These are phyloP conservation scores for Drymonia ruficornis DNA, from an alignment of 2,888 invertebrate species.

Conservation along the genomic window DNA sequence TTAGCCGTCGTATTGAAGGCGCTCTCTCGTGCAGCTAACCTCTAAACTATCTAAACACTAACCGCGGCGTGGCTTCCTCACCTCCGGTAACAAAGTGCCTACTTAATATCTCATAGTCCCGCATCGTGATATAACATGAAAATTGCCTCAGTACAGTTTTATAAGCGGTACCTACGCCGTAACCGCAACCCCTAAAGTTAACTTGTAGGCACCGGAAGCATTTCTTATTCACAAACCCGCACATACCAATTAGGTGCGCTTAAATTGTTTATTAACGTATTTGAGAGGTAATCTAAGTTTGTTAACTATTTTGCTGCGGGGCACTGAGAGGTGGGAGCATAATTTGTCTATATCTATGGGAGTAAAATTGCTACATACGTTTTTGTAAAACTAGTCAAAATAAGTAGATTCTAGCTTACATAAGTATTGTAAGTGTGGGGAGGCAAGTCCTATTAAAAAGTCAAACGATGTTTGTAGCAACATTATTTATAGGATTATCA, in stretches of 20 bases:
- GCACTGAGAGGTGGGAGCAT: neutral
- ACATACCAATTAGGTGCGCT: conserved; percentile 60
- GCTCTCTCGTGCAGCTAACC: conserved; percentile 14
- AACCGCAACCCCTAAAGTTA: conserved; percentile 48
- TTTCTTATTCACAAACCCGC: conserved; percentile 62
- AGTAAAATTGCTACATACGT: neutral
- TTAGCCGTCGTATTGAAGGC: conserved; percentile 31
- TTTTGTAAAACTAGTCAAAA: too few species aligned
- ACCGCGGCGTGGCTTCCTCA: conserved; percentile 37
- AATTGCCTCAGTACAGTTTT: conserved; percentile 46
- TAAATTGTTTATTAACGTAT: conserved; percentile 57
- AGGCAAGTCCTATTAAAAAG: too few species aligned
- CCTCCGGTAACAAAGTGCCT: conserved; percentile 34
- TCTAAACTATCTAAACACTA: conserved; percentile 32
- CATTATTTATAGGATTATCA: too few species aligned
- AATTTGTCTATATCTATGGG: neutral
- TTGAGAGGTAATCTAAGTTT: conserved; percentile 35
- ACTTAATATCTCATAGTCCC: conserved; percentile 41
- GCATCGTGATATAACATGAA: conserved; percentile 41
- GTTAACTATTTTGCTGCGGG: conserved; percentile 28
- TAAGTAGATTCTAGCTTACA: too few species aligned
- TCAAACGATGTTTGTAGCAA: too few species aligned
- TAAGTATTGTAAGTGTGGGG: too few species aligned
- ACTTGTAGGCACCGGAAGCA: conserved; percentile 43
- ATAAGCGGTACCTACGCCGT: conserved; percentile 31